Evolutionary conservation across 1,140 invertebrate species (phyloP), one percentile per base, ranked within the genome.

Genomic region (Caenorhabditis brenneri): DNA sequence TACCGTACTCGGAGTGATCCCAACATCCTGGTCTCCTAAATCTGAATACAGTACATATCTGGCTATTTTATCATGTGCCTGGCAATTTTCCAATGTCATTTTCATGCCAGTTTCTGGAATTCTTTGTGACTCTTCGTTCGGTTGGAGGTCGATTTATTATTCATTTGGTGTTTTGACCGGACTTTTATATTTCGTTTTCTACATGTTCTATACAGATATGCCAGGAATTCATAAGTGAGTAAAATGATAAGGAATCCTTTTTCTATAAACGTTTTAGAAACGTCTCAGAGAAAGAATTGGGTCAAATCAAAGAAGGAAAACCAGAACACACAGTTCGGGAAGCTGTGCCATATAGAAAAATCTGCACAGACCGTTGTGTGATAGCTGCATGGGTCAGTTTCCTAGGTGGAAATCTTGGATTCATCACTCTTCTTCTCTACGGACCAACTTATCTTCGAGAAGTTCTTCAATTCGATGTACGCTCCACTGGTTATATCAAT

Each of bases 71-170:
- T 84, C 85, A 22, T 51, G 69, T 27, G 83, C 86, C 69, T 74
- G 69, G 29, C 84, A 85, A 27, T 51, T 80, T 80, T 49, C 49
- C 16, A 80, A 51, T 46, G 51, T 86, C 4, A 42, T 86, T 53
- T 87, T 83, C 19, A 89, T 88, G 88, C 88, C 88, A 9, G 16
- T 89, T 16, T 81, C 88, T 1, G 88, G 88, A 0, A 31, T 69
- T 24, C 27, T 89, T 0, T 88, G 88, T 80, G 85, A 87, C 42
- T 80, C 85, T 9, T 65, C 78, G 2, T 60, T 82, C 7, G 83
- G 87, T 24, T 88, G 88, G 88, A 51, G 87, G 51, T 60, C 79
- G 5, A 39, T 88, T 39, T 88, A 84, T 78, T 88, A 88, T 42
- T 10, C 36, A 0, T 78, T 83, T 42, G 88, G 86, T 19, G 65